phyloP scores from a whole-genome alignment of 2,797 vertebrate species.

The Sparus aurata region DNA sequence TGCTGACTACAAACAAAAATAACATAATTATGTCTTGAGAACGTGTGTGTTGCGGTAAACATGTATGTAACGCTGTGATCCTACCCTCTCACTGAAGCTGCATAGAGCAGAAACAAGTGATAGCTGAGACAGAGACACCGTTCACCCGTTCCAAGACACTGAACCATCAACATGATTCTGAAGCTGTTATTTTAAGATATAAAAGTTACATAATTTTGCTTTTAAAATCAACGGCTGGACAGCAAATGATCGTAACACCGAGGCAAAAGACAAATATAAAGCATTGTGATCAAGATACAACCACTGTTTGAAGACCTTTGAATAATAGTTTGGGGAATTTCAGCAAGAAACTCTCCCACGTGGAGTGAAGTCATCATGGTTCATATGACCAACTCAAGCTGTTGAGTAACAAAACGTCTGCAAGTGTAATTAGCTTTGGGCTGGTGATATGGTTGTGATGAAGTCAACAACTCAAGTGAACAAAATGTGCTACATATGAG shows the following conservation, averaged over 20 bases:
- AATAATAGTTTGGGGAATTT: slow-evolving; percentile 68
- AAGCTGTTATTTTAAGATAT: too few relatives aligned
- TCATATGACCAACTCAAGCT: slow-evolving; percentile 50
- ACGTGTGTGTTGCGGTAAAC: too few relatives aligned
- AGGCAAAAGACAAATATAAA: slow-evolving; percentile 33
- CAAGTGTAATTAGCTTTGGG: slow-evolving; percentile 26
- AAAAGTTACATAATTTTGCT: too few relatives aligned
- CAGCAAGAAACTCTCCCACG: slow-evolving; percentile 67
- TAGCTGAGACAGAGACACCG: too few relatives aligned
- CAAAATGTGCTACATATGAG: not conserved
- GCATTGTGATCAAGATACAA: slow-evolving; percentile 40
- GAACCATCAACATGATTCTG: too few relatives aligned
- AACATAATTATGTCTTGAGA: too few relatives aligned
- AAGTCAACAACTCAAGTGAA: slow-evolving; percentile 31
- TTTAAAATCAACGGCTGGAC: not conserved
- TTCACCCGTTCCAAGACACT: too few relatives aligned
- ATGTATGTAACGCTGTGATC: too few relatives aligned
- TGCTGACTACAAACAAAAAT: too few relatives aligned
- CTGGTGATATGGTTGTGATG: slow-evolving; percentile 25
- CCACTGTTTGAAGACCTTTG: slow-evolving; percentile 48
- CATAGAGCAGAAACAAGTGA: too few relatives aligned
- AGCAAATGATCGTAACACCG: not conserved
- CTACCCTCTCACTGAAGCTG: too few relatives aligned
- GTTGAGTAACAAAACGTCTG: slow-evolving; percentile 45
- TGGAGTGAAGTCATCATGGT: slow-evolving; percentile 59